Conservation (phyloP, 2,797 vertebrate species). For the Delichon dasypus region DNA sequence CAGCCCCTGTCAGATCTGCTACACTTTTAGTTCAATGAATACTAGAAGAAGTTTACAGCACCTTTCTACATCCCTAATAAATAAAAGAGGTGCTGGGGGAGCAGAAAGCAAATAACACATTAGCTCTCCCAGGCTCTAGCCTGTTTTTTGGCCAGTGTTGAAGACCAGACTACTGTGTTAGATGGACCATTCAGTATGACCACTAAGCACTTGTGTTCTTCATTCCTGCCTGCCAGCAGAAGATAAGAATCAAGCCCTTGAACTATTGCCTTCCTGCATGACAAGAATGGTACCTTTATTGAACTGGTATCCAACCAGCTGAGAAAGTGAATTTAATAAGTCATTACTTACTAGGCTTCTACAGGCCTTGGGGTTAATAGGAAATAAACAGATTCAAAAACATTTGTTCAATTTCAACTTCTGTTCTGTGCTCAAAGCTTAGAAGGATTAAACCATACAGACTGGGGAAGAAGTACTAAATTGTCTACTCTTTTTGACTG, state of each 20-base stretch:
- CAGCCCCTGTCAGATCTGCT: background rate
- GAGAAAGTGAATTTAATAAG: background rate
- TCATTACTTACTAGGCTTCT: background rate
- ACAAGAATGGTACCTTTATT: background rate
- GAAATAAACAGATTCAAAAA: background rate
- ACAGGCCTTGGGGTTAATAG: background rate
- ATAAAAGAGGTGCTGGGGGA: background rate
- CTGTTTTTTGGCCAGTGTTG: background rate
- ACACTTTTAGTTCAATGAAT: background rate
- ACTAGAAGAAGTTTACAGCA: background rate
- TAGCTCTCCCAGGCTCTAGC: background rate
- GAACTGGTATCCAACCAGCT: background rate
- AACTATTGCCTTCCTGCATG: background rate
- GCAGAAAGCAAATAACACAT: background rate
- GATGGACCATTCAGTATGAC: background rate
- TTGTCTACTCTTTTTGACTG: background rate
- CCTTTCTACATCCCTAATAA: background rate
- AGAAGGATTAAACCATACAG: background rate
- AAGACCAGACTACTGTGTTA: background rate
- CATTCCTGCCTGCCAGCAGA: background rate
- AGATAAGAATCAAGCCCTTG: background rate
- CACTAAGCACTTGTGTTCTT: rapidly evolving
- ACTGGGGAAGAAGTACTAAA: background rate
- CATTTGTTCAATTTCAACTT: background rate
- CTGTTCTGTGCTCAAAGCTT: background rate